Evolutionary conservation across 2,113 vertebrate genomes (phyloP).

Genomic region (Arizona elegans): DNA sequence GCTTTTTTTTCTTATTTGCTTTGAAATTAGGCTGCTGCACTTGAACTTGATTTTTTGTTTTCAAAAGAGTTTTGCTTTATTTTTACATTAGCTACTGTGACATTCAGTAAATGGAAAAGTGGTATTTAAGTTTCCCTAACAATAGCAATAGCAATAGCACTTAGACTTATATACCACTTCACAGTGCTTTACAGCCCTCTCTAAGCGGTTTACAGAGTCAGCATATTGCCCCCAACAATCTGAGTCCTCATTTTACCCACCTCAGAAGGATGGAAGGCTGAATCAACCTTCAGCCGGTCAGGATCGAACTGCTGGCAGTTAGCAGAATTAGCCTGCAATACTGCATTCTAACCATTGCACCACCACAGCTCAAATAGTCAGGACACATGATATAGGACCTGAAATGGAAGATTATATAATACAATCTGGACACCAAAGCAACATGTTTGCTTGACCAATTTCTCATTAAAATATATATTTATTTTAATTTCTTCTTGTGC

Average conservation of each 20-base stretch:
- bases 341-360: background rate
- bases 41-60: background rate
- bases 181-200: background rate
- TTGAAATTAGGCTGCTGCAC: background rate
- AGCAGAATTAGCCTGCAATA: background rate
- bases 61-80: background rate
- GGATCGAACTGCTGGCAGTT: background rate
- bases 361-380: background rate
- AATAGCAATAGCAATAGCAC: background rate
- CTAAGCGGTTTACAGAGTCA: background rate
- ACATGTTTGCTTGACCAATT: background rate
- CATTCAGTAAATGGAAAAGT: background rate
- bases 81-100: background rate
- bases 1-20: background rate
- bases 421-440: background rate
- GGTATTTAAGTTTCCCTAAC: background rate
- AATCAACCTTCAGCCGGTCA: background rate
- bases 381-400: background rate
- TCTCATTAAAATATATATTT: conserved; percentile 36
- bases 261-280: background rate
- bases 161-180: background rate
- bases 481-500: conserved; percentile 40
- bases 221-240: background rate
- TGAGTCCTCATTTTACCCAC: background rate
- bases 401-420: background rate